phyloP scores from a whole-genome alignment of 2,113 vertebrate genomes.

The Pheucticus melanocephalus region DNA sequence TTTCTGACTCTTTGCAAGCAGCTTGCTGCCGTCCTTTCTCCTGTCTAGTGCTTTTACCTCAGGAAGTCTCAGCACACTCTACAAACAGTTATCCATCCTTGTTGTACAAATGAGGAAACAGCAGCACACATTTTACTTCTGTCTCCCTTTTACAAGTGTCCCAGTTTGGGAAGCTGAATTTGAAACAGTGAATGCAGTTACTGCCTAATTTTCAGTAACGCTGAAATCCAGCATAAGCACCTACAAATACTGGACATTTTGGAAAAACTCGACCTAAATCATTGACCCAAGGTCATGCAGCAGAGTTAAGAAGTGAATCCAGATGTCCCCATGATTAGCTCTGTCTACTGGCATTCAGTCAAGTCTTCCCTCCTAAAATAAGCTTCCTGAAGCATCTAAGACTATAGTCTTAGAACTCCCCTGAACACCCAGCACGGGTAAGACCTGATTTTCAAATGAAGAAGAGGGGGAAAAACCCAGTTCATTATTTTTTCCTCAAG shows the following conservation, averaged over 20 bases:
- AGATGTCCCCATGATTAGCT: constrained; percentile 49
- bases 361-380: constrained; percentile 50
- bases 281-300: constrained; percentile 15
- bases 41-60: neutral
- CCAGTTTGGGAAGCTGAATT: neutral
- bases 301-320: constrained; percentile 54
- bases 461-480: neutral
- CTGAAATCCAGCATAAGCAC: neutral
- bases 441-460: neutral
- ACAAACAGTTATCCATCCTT: neutral
- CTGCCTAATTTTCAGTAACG: neutral
- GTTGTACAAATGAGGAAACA: neutral
- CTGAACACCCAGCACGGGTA: neutral
- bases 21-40: neutral
- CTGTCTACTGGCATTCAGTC: constrained; percentile 41
- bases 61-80: neutral
- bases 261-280: constrained; percentile 20
- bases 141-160: neutral
- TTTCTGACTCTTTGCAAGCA: neutral
- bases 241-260: neutral
- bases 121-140: neutral
- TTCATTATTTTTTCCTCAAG: neutral
- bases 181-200: neutral
- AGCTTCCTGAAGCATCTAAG: constrained; percentile 51
- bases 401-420: constrained; percentile 3